Conservation (phyloP, 2,113 vertebrate genomes). For the Setophaga petechia region DNA sequence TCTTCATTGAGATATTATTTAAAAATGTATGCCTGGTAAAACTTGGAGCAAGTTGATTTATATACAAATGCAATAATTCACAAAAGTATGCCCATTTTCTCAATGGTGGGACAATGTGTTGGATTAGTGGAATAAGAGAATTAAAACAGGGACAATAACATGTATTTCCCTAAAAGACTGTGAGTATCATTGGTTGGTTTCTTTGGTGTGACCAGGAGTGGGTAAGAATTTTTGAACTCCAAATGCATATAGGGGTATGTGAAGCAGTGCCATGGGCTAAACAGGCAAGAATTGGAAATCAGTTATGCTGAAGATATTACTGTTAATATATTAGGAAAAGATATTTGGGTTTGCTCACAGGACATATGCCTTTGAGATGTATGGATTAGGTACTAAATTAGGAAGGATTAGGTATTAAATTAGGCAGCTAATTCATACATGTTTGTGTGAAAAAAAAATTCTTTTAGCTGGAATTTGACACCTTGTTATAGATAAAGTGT, state of each 20-base stretch:
- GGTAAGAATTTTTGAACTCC: not conserved
- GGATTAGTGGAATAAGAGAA: not conserved
- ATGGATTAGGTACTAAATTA: not conserved
- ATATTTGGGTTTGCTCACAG: not conserved
- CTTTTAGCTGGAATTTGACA: not conserved
- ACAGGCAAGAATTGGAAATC: not conserved
- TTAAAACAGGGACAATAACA: not conserved
- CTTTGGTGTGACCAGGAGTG: not conserved
- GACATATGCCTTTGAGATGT: not conserved
- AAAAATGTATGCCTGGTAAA: not conserved
- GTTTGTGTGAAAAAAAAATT: not conserved
- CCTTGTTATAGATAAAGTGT: not conserved
- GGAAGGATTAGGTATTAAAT: not conserved
- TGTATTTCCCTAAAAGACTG: not conserved
- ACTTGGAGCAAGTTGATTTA: not conserved
- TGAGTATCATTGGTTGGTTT: not conserved
- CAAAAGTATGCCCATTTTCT: not conserved
- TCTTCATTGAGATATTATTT: not conserved
- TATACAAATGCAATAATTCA: not conserved
- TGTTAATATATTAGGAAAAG: not conserved
- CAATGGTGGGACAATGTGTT: not conserved
- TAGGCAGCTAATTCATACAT: not conserved
- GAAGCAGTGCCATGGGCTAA: not conserved
- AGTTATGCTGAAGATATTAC: conserved; percentile 19
- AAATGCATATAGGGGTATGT: not conserved